Conservation (phyloP, 1,140 invertebrate genomes). For the Drosophila mauritiana region DNA sequence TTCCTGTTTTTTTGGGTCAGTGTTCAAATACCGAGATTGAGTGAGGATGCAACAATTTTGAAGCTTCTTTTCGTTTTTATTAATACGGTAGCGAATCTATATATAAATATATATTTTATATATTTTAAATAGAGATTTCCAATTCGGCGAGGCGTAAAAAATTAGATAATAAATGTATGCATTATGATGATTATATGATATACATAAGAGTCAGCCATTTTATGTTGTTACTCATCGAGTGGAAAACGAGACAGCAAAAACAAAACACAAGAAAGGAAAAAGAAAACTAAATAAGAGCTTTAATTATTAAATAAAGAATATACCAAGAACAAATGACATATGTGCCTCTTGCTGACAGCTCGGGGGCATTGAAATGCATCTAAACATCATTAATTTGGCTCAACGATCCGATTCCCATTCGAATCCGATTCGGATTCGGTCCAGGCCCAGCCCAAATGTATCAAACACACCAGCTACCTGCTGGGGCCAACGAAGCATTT, state of each 20-base stretch:
- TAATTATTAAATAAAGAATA: slow-evolving; percentile 83
- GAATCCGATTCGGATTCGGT: slow-evolving; percentile 16
- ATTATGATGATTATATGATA: slow-evolving; percentile 55
- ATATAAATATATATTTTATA: slow-evolving; percentile 63
- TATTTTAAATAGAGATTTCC: slow-evolving; percentile 72
- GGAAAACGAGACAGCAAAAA: slow-evolving; percentile 35
- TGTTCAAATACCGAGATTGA: slow-evolving; percentile 51
- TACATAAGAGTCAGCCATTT: slow-evolving; percentile 60
- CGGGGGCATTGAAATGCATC: slow-evolving; percentile 51
- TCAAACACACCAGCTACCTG: slow-evolving; percentile 39
- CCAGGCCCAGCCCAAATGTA: slow-evolving; percentile 23
- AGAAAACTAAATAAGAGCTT: slow-evolving; percentile 80
- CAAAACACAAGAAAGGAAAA: slow-evolving; percentile 30
- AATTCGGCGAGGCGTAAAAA: slow-evolving; percentile 25
- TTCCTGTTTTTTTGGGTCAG: slow-evolving; percentile 76
- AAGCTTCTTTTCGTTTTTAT: slow-evolving; percentile 52
- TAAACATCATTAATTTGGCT: slow-evolving; percentile 70
- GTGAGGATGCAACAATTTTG: slow-evolving; percentile 50
- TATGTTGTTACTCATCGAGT: slow-evolving; percentile 63
- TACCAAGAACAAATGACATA: slow-evolving; percentile 64
- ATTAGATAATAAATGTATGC: slow-evolving; percentile 48
- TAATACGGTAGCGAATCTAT: slow-evolving; percentile 33
- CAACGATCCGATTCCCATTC: slow-evolving; percentile 32
- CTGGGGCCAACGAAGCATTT: slow-evolving; percentile 62
- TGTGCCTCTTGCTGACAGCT: slow-evolving; percentile 56